Conservation (phyloP, 2,113 vertebrate genomes). For the Tyrannus savana region DNA sequence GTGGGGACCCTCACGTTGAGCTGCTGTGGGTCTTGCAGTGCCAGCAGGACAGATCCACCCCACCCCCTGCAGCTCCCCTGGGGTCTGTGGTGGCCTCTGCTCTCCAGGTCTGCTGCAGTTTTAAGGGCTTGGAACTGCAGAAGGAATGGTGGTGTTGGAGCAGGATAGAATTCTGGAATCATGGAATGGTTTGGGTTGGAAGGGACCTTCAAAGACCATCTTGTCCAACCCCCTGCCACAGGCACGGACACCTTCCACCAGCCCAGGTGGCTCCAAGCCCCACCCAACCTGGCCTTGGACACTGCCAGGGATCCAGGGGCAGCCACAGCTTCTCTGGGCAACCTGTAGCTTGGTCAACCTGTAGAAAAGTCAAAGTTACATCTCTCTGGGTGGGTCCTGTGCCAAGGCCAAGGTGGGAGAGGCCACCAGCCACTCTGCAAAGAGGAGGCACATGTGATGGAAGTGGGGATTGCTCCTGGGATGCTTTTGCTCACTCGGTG, state of each 20-base stretch:
- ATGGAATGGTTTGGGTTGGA: neutral
- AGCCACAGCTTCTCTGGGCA: neutral
- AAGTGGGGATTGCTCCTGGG: neutral
- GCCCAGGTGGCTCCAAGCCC: neutral
- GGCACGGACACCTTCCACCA: neutral
- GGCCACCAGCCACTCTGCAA: neutral
- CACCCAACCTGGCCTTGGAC: rapidly evolving
- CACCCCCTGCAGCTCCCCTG: neutral
- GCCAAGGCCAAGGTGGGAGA: rapidly evolving
- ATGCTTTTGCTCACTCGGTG: neutral
- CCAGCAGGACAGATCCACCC: neutral
- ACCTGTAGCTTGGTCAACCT: neutral
- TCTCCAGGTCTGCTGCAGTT: neutral
- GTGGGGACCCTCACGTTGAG: neutral
- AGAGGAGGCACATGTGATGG: neutral
- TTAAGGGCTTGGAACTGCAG: neutral
- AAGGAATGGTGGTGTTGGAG: neutral
- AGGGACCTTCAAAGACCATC: neutral
- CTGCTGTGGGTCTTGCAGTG: neutral
- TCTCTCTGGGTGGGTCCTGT: neutral
- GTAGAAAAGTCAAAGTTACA: neutral
- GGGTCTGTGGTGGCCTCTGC: neutral
- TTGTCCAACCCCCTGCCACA: neutral
- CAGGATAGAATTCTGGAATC: neutral
- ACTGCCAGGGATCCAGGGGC: neutral